Conservation (phyloP, 2,113 vertebrate genomes). For the Alligator sinensis region DNA sequence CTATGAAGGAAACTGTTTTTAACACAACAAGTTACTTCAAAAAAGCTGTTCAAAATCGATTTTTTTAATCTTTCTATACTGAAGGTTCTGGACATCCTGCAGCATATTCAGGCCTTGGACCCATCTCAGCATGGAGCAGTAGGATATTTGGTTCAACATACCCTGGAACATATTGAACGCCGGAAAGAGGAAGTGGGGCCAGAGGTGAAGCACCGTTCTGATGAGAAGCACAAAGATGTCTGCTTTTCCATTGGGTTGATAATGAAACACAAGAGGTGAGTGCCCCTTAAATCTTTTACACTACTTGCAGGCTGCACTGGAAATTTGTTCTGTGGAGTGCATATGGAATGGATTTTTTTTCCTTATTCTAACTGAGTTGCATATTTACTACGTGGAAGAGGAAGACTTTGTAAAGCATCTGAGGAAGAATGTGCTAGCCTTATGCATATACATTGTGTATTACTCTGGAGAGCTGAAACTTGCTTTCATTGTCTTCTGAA, state of each 20-base stretch:
- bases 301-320: rapidly evolving
- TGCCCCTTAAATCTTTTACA: not conserved
- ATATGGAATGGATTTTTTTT: not conserved
- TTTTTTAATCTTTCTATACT: slow-evolving; percentile 16
- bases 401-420: not conserved
- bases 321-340: not conserved
- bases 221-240: slow-evolving; percentile 90
- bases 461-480: not conserved
- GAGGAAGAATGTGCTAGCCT: not conserved
- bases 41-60: not conserved
- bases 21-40: not conserved
- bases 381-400: not conserved
- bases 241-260: slow-evolving; percentile 92
- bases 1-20: not conserved
- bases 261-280: slow-evolving; percentile 97
- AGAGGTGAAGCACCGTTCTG: slow-evolving; percentile 88
- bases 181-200: slow-evolving; percentile 90
- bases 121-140: slow-evolving; percentile 95
- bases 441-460: rapidly evolving
- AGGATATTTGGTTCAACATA: slow-evolving; percentile 95
- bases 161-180: slow-evolving; percentile 95
- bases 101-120: slow-evolving; percentile 95
- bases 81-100: slow-evolving; percentile 97
- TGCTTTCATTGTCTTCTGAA: not conserved
- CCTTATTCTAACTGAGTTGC: not conserved